Evolutionary conservation across 2,113 vertebrate genomes (phyloP), one percentile per base, ranked within the genome.

Genomic region (Notechis scutatus): DNA sequence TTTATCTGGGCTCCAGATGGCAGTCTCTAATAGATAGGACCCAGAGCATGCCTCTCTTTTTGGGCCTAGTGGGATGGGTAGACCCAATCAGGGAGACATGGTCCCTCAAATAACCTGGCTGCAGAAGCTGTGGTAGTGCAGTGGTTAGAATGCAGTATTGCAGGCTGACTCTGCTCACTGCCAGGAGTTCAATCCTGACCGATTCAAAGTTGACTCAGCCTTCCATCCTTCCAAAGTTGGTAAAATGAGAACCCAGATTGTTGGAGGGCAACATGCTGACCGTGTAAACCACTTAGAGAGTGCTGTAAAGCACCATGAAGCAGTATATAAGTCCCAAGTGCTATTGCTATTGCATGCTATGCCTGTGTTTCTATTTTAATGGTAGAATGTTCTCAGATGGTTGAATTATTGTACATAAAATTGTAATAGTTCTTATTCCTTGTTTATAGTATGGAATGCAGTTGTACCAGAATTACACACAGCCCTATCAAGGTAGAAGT

Each of bases 391-490:
- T 86, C 61, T 89, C 20, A 7, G 4, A 1, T 9, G 39, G 9
- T 91, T 93, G 88, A 95, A 88, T 94, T 95, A 96, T 50, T 94
- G 61, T 56, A 26, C 50, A 34, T 52, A 81, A 64, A 12, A 59
- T 21, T 52, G 29, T 64, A 86, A 85, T 59, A 92, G 18, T 85
- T 69, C 15, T 95, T 94, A 91, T 93, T 95, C 95, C 96, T 96
- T 94, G 56, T 98, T 97, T 97, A 92, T 97, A 99, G 99, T 98
- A 98, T 93, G 99, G 99, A 96, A 98, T 98, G 98, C 98, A 99
- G 94, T 98, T 99, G 93, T 99, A 99, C 97, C 98, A 99, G 98
- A 99, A 99, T 98, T 99, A 99, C 94, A 97, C 98, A 95, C 98
- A 98, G 96, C 99, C 98, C 3, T 98, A 98, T 95, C 98, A 98